Base-by-base conservation (phyloP, 2,113 vertebrate genomes). In the Helogale parvula region DNA sequence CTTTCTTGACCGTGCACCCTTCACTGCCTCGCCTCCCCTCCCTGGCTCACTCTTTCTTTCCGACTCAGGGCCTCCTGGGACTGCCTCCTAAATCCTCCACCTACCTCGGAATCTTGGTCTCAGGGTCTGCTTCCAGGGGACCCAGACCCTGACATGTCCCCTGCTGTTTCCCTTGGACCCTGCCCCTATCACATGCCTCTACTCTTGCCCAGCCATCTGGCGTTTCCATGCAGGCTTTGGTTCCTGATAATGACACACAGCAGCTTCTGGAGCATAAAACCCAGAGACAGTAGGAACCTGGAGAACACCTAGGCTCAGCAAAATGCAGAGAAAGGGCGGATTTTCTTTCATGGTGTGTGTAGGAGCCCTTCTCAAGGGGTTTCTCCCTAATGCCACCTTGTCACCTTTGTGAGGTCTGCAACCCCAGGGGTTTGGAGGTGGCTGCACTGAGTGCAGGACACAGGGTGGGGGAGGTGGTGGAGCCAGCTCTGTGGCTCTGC, bases 321-420 rank as follows among this genome's bases (percentile, higher is more conserved):
- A 97, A 97, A 96, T 13, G 57, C 89, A 97, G 96, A 98, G 98
- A 98, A 98, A 98, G 96, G 94, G 27, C 8, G 1, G 65, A 0
- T 95, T 87, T 97, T 88, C 88, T 89, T 90, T 90, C 96, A 88
- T 96, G 74, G 69, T 84, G 47, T 86, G 96, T 79, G 98, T 98
- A 98, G 98, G 98, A 98, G 98, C 81, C 91, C 89, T 85, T 66
- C 77, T 96, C 95, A 74, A 92, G 83, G 92, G 13, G 0, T 90
- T 97, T 94, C 97, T 96, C 83, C 98, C 89, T 97, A 41, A 92
- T 31, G 92, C 98, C 97, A 96, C 98, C 93, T 95, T 1, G 1
- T 98, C 95, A 98, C 96, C 89, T 88, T 86, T 96, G 27, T 2
- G 0, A 50, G 29, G n/a, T 60, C 63, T 94, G 50, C 31, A n/a